A percentile compares a stretch with the other conserved stretches of the same genome.
Evolutionary conservation across 2,113 vertebrate species (phyloP).

Genomic region (Aix galericulata): DNA sequence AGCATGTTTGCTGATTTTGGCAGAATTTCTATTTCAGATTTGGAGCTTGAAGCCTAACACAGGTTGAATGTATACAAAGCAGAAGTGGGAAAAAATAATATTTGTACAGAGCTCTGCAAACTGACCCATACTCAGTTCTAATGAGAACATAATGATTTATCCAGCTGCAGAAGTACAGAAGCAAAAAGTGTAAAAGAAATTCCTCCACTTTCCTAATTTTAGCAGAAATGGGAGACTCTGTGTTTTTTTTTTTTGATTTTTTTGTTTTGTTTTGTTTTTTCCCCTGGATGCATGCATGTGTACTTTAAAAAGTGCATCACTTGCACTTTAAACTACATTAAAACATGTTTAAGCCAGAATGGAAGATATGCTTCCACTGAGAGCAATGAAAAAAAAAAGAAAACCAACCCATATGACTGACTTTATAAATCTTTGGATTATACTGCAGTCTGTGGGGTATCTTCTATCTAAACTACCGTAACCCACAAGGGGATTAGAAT

Average conservation of each 20-base stretch:
- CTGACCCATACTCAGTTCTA: conserved; percentile 7
- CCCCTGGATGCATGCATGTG: not conserved
- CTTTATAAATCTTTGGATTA: conserved; percentile 76
- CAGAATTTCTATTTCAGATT: conserved; percentile 1
- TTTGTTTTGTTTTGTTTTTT: not conserved
- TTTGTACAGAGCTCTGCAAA: conserved; percentile 50
- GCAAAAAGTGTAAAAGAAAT: not conserved
- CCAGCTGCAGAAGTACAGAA: conserved; percentile 47
- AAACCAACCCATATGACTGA: conserved; percentile 29
- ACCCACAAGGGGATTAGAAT: conserved; percentile 66
- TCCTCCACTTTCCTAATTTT: not conserved
- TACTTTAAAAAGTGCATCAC: not conserved
- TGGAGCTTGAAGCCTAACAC: not conserved
- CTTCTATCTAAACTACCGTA: conserved; percentile 60
- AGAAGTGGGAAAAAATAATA: conserved; percentile 49
- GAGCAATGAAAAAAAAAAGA: not conserved
- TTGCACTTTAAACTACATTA: conserved; percentile 26
- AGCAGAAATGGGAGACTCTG: not conserved
- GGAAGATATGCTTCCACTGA: not conserved
- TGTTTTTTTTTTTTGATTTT: not conserved
- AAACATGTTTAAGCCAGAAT: not conserved
- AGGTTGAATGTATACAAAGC: conserved; percentile 34
- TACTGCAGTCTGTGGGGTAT: conserved; percentile 63
- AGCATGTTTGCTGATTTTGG: conserved; percentile 37
- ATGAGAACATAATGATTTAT: conserved; percentile 37